phyloP scores from a whole-genome alignment of 2,888 invertebrate genomes.

The Buathra laborator region DNA sequence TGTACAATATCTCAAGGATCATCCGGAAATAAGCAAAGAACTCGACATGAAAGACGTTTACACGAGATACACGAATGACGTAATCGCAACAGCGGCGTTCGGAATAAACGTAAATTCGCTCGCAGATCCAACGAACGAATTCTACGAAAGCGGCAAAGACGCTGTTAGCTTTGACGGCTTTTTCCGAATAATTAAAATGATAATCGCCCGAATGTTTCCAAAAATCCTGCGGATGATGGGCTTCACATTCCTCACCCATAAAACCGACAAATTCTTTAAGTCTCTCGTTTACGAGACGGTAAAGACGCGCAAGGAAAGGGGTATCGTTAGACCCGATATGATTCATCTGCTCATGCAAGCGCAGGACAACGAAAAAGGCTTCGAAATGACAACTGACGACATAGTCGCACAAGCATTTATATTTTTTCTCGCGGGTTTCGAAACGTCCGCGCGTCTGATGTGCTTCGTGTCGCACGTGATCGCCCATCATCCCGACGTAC shows the following conservation, averaged over 20 bases:
- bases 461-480: conserved; percentile 72
- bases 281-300: conserved; percentile 82
- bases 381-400: conserved; percentile 41
- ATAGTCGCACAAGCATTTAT: too few relatives aligned
- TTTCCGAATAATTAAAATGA: conserved; percentile 30
- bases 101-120: conserved; percentile 87
- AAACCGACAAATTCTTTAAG: conserved; percentile 63
- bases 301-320: conserved; percentile 81
- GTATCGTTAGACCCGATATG: conserved; percentile 87
- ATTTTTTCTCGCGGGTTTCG: conserved; percentile 22
- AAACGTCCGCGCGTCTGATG: conserved; percentile 72
- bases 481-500: conserved; percentile 82
- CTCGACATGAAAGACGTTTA: conserved; percentile 86
- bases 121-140: conserved; percentile 86
- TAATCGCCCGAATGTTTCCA: conserved; percentile 35
- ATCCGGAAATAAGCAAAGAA: conserved; percentile 72
- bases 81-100: conserved; percentile 87
- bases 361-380: conserved; percentile 65
- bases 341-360: conserved; percentile 87
- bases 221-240: conserved; percentile 55
- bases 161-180: conserved; percentile 64
- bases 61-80: conserved; percentile 87
- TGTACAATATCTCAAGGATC: conserved; percentile 72
- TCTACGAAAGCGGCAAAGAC: conserved; percentile 83
- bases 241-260: conserved; percentile 42